phyloP scores from a whole-genome alignment of 2,888 invertebrate species.

The Pristionchus maxplancki region DNA sequence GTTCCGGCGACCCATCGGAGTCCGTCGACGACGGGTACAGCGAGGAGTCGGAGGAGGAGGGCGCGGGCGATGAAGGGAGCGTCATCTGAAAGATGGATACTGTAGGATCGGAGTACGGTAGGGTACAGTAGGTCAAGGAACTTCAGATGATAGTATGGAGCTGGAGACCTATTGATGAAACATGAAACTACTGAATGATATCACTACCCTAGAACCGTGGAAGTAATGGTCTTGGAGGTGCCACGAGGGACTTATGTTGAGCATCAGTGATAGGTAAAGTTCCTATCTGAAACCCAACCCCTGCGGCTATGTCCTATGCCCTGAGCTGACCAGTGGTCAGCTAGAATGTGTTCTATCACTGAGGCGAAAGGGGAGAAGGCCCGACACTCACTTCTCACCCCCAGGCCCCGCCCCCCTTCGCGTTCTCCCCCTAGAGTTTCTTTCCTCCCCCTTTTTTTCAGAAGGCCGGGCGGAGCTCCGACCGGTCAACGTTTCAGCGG shows the following conservation, averaged over 20 bases:
- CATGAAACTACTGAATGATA: too few relatives aligned
- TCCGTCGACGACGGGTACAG: constrained; percentile 11
- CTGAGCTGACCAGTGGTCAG: constrained; percentile 9
- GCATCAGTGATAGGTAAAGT: background rate
- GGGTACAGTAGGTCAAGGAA: background rate
- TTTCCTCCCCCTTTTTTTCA: constrained; percentile 5
- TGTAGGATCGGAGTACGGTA: background rate
- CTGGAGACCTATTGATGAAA: background rate
- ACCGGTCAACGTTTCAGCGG: background rate
- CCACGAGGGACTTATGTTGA: too few relatives aligned
- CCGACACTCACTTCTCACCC: constrained; percentile 23
- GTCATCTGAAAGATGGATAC: constrained; percentile 31
- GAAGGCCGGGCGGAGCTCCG: constrained; percentile 24
- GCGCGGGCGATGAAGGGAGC: constrained; percentile 46
- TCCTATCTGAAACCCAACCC: background rate
- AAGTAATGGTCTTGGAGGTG: too few relatives aligned
- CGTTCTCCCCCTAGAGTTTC: background rate
- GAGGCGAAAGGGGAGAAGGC: background rate
- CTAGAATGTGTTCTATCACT: background rate
- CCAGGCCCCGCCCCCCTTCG: background rate
- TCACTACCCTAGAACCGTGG: too few relatives aligned
- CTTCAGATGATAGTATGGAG: too few relatives aligned
- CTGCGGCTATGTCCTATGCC: background rate
- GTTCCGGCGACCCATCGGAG: constrained; percentile 1
- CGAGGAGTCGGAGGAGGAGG: constrained; percentile 47